Evolutionary conservation across 2,797 vertebrate species (phyloP), one percentile per base, ranked within the genome.

Genomic region (Anomalospiza imberbis): DNA sequence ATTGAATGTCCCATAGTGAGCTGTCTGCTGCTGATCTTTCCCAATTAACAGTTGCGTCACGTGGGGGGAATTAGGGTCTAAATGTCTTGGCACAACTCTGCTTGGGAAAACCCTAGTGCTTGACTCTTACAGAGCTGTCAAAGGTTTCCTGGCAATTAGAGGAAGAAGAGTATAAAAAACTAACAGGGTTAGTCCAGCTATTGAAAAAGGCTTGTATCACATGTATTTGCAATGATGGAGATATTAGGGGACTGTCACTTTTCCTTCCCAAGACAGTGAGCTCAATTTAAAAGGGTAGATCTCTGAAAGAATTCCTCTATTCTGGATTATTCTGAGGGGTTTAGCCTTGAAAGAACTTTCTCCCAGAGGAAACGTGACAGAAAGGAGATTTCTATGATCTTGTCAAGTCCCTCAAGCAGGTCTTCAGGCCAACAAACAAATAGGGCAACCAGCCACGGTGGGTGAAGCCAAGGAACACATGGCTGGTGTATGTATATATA

Each of bases 351-450:
- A 72, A 71, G n/a, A 55, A 24, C 9, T 90, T 80, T 44, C 82
- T 95, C 48, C 42, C 77, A 88, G 86, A 82, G 50, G 63, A 9
- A 40, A 60, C 5, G 2, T 60, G 72, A 85, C 47, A 65, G 62
- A 85, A 82, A 60, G 85, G 77, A 87, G 66, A 94, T 94, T 97
- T 96, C 85, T 94, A 10, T 45, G 38, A 91, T 94, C 57, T 58
- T 53, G 50, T 71, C 22, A 13, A 44, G 51, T 36, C 67, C 58
- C 91, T 79, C 72, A 91, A 83, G 74, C 44, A 76, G 62, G 36
- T 92, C 81, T 85, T 88, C 44, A 45, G 53, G 79, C 67, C 76
- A 93, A 54, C 58, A 91, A 93, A 92, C 45, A 93, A 92, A 88
- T 24, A 91, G 68, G 83, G 91, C 83, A 96, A 62, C 4, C 26